Base-by-base conservation (phyloP, 2,888 invertebrate species). In the Callyntrura sp. region DNA sequence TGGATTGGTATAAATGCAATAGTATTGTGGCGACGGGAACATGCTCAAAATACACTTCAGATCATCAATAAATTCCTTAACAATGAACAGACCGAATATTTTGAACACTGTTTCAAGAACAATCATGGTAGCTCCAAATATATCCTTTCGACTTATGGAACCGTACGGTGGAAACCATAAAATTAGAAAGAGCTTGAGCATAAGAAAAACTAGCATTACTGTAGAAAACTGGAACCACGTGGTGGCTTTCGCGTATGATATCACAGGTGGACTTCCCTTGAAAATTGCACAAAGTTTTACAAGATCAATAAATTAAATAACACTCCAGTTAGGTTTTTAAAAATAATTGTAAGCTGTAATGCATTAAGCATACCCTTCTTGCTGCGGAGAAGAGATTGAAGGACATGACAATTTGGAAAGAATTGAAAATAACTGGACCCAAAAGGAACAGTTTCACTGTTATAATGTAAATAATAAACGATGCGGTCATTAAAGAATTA, bases 201-300 rank as follows among this genome's bases (percentile, higher is more conserved):
- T 2, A 0, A 90, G 87, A 28, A 87, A 70, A 12, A 45, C 23
- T 0, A 90, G 17, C 78, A 88, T 90, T 2, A 90, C 70, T 14
- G 60, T 68, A 14, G 90, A 68, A 17, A 84, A 78, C 35, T 90
- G 90, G 14, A 88, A 88, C 90, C 90, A 90, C 1, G 87, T 90
- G 8, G 25, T 65, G 1, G 79, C 60, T 70, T 90, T 90, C 0
- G 90, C 90, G 23, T 78, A 65, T 0, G 90, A 57, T 28, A 85
- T 76, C 3, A 90, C n/a, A 1, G 79, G 68, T 20, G 83, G 84
- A 48, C 57, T 23, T 79, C 88, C 11, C 78, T 76, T 12, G 48
- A 48, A 43, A 88, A n/a, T n/a, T n/a, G n/a, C n/a, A n/a, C n/a
- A n/a, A n/a, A n/a, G n/a, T n/a, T n/a, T n/a, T n/a, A n/a, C n/a